Base-by-base conservation (phyloP, 1,140 invertebrate genomes). In the Vanessa atalanta region DNA sequence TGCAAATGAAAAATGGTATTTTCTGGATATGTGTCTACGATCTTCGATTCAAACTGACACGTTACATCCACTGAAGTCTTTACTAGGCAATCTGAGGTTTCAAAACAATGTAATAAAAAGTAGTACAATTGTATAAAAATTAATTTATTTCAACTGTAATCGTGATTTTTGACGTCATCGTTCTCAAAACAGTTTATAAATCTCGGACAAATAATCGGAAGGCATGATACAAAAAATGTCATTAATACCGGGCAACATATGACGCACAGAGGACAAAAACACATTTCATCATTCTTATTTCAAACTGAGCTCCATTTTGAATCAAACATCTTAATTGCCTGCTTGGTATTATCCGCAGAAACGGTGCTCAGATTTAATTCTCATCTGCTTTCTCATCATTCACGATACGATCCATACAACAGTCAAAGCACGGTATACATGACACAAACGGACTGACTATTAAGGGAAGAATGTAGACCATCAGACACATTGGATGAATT, bases 381-480 rank as follows among this genome's bases (percentile, higher is more conserved):
- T 72, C 43, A 11, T 78, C 75, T 11, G 73, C 64, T 47, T 81
- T 70, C 31, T 83, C 72, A 9, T 79, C 79, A 23, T 76, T 67
- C 6, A 83, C 43, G 20, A 83, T 76, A 14, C 64, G 73, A 63
- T 83, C 53, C 79, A 83, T 81, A 23, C 81, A 83, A 65, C 77
- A 83, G 50, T 83, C 76, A 68, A 51, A 83, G 65, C 77, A 83
- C 4, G 81, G 81, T 51, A 83, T 81, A 55, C 81, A 83, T 12
- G 81, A 83, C 7, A 83, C 81, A 47, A 83, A 83, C 14, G 81
- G 81, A 67, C 81, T 83, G 0, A 83, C 79, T 43, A 83, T 11
- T 43, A 83, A 53, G 7, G 81, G 81, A 12, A 83, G 65, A 48
- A 83, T 68, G 68, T 75, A 82, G 26, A 77, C 73, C 37, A 80